Evolutionary conservation across 2,888 invertebrate species (phyloP).

Genomic region (Orchesella flavescens): DNA sequence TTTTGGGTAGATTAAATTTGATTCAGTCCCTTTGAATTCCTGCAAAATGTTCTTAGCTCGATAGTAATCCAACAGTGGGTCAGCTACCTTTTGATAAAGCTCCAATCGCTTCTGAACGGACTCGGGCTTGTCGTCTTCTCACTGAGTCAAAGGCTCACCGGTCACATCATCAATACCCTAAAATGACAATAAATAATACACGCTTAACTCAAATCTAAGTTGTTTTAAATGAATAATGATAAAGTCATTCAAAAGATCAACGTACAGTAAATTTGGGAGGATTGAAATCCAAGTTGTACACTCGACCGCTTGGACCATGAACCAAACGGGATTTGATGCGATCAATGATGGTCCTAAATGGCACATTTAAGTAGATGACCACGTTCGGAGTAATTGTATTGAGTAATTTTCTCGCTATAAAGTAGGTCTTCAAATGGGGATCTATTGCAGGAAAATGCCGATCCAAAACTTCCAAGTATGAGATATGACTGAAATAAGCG

Average conservation of each 20-base stretch:
- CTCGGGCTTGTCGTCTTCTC: conserved; percentile 93
- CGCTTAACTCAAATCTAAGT: background rate
- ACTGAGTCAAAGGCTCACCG: conserved; percentile 88
- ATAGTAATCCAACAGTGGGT: conserved; percentile 89
- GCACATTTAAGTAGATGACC: conserved; percentile 91
- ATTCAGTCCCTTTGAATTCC: conserved; percentile 88
- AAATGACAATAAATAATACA: conserved; percentile 46
- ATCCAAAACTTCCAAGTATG: no score
- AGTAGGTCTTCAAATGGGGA: no score
- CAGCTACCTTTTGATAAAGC: conserved; percentile 76
- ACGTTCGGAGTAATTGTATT: conserved; percentile 85
- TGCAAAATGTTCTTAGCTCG: conserved; percentile 82
- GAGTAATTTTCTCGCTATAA: no score
- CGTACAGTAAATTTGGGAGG: conserved; percentile 87
- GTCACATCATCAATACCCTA: conserved; percentile 92
- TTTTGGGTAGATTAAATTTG: conserved; percentile 94
- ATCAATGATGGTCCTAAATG: conserved; percentile 88
- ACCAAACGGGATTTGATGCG: conserved; percentile 92
- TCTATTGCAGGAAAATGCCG: no score
- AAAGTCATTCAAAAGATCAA: conserved; percentile 48
- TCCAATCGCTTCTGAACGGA: conserved; percentile 86
- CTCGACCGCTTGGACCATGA: conserved; percentile 90
- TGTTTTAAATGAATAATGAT: background rate
- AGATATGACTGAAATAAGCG: no score
- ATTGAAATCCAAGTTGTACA: conserved; percentile 95